Conservation (phyloP, 2,113 vertebrate species). For the Carassius auratus region DNA sequence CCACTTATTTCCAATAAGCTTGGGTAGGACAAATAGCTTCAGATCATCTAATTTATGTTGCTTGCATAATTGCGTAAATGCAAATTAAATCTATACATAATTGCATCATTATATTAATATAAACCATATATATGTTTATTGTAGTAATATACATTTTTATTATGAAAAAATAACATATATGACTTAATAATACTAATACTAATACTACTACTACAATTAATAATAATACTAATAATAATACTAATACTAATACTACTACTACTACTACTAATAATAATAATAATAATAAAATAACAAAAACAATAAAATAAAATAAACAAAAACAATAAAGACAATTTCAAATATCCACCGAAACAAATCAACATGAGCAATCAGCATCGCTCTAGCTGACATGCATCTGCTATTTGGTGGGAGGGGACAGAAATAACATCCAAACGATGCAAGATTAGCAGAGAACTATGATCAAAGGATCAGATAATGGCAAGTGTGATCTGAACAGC, state of each 20-base stretch:
- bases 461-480: slow-evolving; percentile 8
- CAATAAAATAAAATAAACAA: too few relatives aligned
- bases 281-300: background rate
- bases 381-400: background rate
- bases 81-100: background rate
- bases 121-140: background rate
- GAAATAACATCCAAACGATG: background rate
- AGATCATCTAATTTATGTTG: background rate
- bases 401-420: background rate
- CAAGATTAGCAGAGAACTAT: slow-evolving; percentile 5
- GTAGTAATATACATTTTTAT: background rate
- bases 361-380: background rate
- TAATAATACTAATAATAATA: background rate
- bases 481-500: slow-evolving; percentile 8
- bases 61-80: background rate
- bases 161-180: too few relatives aligned
- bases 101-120: background rate
- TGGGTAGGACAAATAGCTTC: background rate
- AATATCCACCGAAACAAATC: background rate
- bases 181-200: too few relatives aligned
- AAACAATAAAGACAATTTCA: background rate
- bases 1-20: background rate
- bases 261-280: too few relatives aligned
- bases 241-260: too few relatives aligned
- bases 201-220: too few relatives aligned